Evolutionary conservation across 2,888 invertebrate species (phyloP).

Genomic region (Drosophila setosimentum): DNA sequence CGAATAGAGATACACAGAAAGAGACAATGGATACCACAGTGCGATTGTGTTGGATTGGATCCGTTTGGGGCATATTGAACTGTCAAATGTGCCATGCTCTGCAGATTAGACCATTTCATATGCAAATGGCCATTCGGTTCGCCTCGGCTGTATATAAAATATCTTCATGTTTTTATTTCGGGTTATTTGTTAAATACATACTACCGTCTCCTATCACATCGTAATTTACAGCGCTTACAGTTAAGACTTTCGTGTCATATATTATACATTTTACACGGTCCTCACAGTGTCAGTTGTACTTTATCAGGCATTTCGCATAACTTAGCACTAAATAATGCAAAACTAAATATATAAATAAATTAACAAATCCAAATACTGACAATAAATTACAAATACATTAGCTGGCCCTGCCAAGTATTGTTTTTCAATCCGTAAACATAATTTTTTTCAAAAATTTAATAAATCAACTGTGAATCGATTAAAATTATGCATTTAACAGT

Average conservation of each 20-base stretch:
- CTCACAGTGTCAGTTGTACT: constrained; percentile 47
- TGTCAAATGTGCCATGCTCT: constrained; percentile 70
- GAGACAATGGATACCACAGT: constrained; percentile 37
- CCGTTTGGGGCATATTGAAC: constrained; percentile 48
- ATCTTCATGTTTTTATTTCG: constrained; percentile 37
- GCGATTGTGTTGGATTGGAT: constrained; percentile 12
- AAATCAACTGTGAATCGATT: constrained; percentile 64
- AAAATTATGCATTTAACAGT: constrained; percentile 52
- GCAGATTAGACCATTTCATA: constrained; percentile 71
- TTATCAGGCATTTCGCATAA: constrained; percentile 65
- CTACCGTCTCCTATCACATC: constrained; percentile 44
- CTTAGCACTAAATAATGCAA: constrained; percentile 66
- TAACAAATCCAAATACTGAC: constrained; percentile 19
- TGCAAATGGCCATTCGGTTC: constrained; percentile 52
- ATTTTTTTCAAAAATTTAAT: constrained; percentile 31
- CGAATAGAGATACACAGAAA: constrained; percentile 31
- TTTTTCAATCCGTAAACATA: constrained; percentile 16
- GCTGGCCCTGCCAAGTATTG: constrained; percentile 11
- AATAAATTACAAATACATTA: constrained; percentile 53
- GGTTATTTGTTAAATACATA: constrained; percentile 55
- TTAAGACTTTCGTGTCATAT: constrained; percentile 64
- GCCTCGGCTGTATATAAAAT: constrained; percentile 45
- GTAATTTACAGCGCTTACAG: constrained; percentile 76
- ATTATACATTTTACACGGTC: constrained; percentile 70
- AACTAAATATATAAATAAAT: constrained; percentile 40